Percentiles rank a stretch among this genome's conserved stretches.
These are phyloP conservation scores for Mustela nigripes DNA, from an alignment of 2,113 vertebrate species.

Conservation along the genomic window DNA sequence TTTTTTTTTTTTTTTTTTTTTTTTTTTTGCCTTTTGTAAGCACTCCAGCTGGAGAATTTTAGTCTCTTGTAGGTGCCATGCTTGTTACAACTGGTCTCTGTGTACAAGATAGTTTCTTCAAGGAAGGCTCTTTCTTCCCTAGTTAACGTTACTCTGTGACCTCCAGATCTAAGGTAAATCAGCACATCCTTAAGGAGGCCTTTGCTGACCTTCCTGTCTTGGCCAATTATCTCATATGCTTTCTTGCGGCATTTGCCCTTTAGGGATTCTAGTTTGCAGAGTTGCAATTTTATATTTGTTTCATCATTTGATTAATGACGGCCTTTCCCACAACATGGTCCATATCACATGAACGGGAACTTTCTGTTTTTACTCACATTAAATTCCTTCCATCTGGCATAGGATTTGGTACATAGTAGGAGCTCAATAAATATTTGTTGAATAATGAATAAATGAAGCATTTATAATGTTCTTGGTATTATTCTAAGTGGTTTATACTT, in stretches of 20 bases:
- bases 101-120: background rate
- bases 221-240: background rate
- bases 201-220: background rate
- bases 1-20: background rate
- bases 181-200: background rate
- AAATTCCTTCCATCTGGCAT: background rate
- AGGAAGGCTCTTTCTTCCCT: background rate
- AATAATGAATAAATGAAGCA: constrained; percentile 23
- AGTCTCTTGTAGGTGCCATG: background rate
- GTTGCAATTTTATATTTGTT: background rate
- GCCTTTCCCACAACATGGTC: background rate
- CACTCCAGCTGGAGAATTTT: background rate
- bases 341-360: background rate
- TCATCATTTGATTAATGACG: background rate
- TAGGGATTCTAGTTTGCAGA: background rate
- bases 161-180: background rate
- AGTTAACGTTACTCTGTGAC: background rate
- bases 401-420: background rate
- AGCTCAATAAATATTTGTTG: background rate
- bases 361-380: background rate
- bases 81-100: background rate
- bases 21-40: background rate
- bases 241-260: background rate
- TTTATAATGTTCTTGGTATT: background rate
- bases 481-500: constrained; percentile 1